Conservation (phyloP, 2,113 vertebrate genomes). For the Nanorana parkeri region DNA sequence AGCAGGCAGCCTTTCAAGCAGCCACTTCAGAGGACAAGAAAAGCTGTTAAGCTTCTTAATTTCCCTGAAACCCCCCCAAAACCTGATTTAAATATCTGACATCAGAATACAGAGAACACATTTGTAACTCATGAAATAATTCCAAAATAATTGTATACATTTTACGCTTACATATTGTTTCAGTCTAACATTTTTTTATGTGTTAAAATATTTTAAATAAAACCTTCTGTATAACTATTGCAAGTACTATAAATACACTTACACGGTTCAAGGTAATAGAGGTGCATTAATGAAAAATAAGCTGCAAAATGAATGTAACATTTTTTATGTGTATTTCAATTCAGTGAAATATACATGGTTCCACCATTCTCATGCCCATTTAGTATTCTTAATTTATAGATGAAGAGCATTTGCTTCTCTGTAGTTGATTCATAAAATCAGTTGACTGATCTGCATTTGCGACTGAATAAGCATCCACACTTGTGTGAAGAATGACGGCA, state of each 20-base stretch:
- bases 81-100: constrained; percentile 42
- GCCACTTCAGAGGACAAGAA: constrained; percentile 51
- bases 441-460: constrained; percentile 54
- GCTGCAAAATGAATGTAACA: background rate
- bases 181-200: too few species aligned
- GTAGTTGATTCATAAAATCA: constrained; percentile 53
- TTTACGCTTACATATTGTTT: too few species aligned
- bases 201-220: too few species aligned
- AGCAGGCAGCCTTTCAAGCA: constrained; percentile 44
- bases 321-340: constrained; percentile 17
- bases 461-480: constrained; percentile 49
- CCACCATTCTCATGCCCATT: constrained; percentile 9
- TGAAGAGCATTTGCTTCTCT: constrained; percentile 49
- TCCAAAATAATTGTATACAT: background rate
- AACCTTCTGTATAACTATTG: too few species aligned
- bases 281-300: background rate
- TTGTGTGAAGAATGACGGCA: constrained; percentile 50
- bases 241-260: background rate
- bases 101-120: constrained; percentile 9
- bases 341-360: constrained; percentile 16
- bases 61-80: constrained; percentile 1
- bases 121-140: background rate
- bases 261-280: background rate
- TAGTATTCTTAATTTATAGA: constrained; percentile 51
- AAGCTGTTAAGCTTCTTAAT: constrained; percentile 54